Base-by-base conservation (phyloP, 2,888 invertebrate genomes). In the Theodoxus fluviatilis region DNA sequence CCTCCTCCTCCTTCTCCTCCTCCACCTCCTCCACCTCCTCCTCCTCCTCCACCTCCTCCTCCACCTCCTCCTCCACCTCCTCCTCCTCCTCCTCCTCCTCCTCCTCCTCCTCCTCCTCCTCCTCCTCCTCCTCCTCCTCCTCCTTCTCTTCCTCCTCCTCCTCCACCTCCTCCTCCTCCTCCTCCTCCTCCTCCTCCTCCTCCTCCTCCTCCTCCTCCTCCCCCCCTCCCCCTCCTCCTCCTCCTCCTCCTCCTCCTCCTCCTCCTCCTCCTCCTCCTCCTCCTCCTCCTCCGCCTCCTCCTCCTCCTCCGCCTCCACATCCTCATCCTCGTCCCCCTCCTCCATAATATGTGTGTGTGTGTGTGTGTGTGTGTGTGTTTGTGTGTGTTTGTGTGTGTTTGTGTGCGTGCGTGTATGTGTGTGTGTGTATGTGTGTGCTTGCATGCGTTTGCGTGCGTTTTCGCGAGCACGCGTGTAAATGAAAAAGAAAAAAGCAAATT, bases 341-440 rank as follows among this genome's bases (percentile, higher is more conserved):
- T 1, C 49, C n/a, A n/a, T 22, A n/a, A 49, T 25, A 49, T 25
- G 25, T 25, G 55, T 55, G 28, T 55, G 55, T 55, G 28, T 55
- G 55, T 22, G 22, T 25, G 25, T 55, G 22, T 55, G 55, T 55
- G 9, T 7, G n/a, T 55, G 55, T 55, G n/a, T 15, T 25, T 55
- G 15, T 55, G 55, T 52, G 55, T 55, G 55, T 25, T 25, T 57
- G 25, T 6, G 57, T 57, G 57, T 25, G 57, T 57, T 28, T 57
- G 57, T 57, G 57, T 57, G 57, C 33, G 22, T 25, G 31, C 15
- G 57, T 25, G 57, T 25, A 12, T 57, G 25, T 57, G 57, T 25
- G 57, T 57, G 25, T 57, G 57, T 52, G 52, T 52, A 25, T 52
- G 52, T 52, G 52, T 52, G 52, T 52, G 22, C 28, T 1, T 18